A percentile compares a stretch with the other conserved stretches of the same genome.
These are phyloP conservation scores for Plagiodera versicolora DNA, from an alignment of 2,888 invertebrate genomes.

Conservation along the genomic window DNA sequence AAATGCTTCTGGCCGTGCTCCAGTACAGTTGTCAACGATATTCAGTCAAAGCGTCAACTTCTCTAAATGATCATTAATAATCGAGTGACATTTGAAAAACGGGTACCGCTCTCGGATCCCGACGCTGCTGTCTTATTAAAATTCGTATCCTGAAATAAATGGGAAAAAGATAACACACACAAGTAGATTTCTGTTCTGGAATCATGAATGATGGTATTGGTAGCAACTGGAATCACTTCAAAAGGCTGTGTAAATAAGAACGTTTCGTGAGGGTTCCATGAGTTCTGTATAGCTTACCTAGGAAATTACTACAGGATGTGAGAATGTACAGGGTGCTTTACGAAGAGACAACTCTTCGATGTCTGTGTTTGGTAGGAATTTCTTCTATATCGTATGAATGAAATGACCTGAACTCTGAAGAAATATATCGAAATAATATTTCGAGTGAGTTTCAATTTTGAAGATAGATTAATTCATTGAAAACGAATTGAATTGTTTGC, in stretches of 20 bases:
- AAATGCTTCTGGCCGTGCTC: constrained; percentile 40
- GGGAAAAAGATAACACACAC: constrained; percentile 31
- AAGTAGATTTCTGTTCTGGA: constrained; percentile 26
- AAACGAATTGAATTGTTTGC: no score
- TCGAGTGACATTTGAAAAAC: constrained; percentile 40
- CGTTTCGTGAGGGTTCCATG: constrained; percentile 10
- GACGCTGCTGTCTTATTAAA: constrained; percentile 38
- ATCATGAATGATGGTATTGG: constrained; percentile 29
- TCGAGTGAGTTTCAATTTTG: no score
- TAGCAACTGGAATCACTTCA: constrained; percentile 18
- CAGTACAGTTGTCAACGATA: constrained; percentile 42
- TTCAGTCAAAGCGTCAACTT: constrained; percentile 43
- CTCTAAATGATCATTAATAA: constrained; percentile 45
- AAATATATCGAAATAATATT: no score
- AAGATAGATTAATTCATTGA: no score
- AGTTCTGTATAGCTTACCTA: neutral
- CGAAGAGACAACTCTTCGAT: no score
- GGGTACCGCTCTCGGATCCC: constrained; percentile 36
- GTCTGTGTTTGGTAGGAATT: no score
- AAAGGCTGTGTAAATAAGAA: constrained; percentile 18
- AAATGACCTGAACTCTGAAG: no score
- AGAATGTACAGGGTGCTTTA: no score
- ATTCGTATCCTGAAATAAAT: constrained; percentile 35
- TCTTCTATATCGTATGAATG: no score
- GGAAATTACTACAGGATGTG: no score